Conservation (phyloP, 2,797 vertebrate species). For the Acomys russatus region DNA sequence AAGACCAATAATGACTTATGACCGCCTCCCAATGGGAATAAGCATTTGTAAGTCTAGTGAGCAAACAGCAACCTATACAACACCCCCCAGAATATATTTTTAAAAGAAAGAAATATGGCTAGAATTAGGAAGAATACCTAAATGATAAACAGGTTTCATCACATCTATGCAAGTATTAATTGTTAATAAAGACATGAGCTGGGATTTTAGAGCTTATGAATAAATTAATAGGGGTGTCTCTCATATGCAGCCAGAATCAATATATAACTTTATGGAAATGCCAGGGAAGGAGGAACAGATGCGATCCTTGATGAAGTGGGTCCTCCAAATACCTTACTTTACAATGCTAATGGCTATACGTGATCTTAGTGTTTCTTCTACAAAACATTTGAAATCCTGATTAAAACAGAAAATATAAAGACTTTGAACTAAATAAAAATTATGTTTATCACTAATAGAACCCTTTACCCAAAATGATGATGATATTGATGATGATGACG, state of each 20-base stretch:
- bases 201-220: constrained; percentile 52
- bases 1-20: no score
- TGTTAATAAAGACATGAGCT: constrained; percentile 18
- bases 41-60: no score
- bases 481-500: background rate
- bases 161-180: background rate
- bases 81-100: background rate
- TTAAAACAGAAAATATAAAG: background rate
- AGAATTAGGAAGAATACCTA: constrained; percentile 34
- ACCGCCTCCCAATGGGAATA: no score
- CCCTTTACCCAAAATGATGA: background rate
- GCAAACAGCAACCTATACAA: no score
- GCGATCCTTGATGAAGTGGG: background rate
- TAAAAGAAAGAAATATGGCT: constrained; percentile 33
- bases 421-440: background rate
- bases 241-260: background rate
- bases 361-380: background rate
- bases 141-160: background rate
- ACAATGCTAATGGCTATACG: background rate
- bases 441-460: background rate
- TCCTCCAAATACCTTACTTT: background rate
- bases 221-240: constrained; percentile 19
- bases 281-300: background rate
- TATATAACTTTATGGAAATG: background rate
- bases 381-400: background rate